phyloP scores from a whole-genome alignment of 2,113 vertebrate species.

The Martes martes region DNA sequence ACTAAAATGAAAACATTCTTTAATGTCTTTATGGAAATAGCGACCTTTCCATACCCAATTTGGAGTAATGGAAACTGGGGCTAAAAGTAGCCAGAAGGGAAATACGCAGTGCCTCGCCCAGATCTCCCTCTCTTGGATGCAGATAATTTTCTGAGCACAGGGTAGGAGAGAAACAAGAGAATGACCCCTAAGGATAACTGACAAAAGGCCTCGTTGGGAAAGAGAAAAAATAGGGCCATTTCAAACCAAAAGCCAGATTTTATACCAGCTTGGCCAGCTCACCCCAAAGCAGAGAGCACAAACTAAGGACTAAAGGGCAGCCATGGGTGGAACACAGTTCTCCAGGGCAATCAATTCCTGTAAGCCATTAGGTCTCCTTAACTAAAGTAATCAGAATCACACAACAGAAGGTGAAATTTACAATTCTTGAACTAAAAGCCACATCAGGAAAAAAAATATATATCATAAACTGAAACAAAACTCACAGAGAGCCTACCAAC shows the following conservation, averaged over 20 bases:
- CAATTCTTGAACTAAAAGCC: background rate
- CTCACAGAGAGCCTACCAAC: background rate
- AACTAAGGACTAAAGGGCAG: background rate
- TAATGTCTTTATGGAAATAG: background rate
- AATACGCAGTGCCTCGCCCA: rapidly evolving
- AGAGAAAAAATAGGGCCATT: background rate
- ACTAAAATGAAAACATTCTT: background rate
- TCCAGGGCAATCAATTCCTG: background rate
- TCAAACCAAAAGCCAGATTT: background rate
- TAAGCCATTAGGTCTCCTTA: background rate
- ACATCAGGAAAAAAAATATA: background rate
- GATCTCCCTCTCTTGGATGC: background rate
- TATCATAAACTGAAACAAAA: background rate
- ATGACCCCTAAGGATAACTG: background rate
- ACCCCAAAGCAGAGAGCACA: background rate
- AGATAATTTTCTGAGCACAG: background rate
- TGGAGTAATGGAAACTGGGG: background rate
- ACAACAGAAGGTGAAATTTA: background rate
- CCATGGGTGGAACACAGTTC: background rate
- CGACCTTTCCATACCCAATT: background rate
- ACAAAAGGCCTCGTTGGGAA: background rate
- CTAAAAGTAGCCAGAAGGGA: background rate
- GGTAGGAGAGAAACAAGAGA: background rate
- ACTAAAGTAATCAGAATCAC: background rate
- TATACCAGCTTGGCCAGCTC: background rate